Conservation (phyloP, 2,888 invertebrate genomes). For the Muschampia plurimacula region DNA sequence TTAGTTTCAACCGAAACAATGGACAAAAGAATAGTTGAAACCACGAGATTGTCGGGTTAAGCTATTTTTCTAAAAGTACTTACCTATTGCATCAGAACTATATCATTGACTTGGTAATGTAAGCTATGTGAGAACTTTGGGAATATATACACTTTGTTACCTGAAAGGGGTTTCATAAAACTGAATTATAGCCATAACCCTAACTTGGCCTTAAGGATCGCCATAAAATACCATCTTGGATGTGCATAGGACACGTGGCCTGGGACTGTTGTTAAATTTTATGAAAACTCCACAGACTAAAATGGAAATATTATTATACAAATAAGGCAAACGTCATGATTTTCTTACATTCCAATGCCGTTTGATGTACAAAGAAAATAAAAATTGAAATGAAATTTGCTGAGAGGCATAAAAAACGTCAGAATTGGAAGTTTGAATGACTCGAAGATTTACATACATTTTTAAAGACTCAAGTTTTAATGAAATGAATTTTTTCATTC, state of each 20-base stretch:
- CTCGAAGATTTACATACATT: too few species aligned
- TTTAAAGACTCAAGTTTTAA: too few species aligned
- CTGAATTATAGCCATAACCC: constrained; percentile 82
- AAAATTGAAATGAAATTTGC: too few species aligned
- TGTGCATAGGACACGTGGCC: constrained; percentile 74
- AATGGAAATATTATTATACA: constrained; percentile 70
- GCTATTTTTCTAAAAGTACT: constrained; percentile 42
- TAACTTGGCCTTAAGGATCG: constrained; percentile 78
- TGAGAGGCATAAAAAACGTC: too few species aligned
- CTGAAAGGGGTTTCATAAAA: constrained; percentile 83
- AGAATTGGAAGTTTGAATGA: too few species aligned
- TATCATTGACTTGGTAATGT: constrained; percentile 53
- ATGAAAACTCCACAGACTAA: constrained; percentile 74
- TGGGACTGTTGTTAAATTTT: constrained; percentile 79
- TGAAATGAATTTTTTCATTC: too few species aligned
- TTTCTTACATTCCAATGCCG: neutral
- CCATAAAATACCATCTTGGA: constrained; percentile 81
- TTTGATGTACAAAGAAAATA: too few species aligned
- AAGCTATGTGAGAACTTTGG: constrained; percentile 74
- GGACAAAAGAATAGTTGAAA: constrained; percentile 60
- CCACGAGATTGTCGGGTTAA: constrained; percentile 36
- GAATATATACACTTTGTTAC: constrained; percentile 78
- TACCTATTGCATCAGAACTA: constrained; percentile 31
- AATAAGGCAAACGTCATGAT: constrained; percentile 61
- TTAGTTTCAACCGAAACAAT: constrained; percentile 53